Conservation (phyloP, 2,113 vertebrate genomes). For the Chiloscyllium plagiosum region DNA sequence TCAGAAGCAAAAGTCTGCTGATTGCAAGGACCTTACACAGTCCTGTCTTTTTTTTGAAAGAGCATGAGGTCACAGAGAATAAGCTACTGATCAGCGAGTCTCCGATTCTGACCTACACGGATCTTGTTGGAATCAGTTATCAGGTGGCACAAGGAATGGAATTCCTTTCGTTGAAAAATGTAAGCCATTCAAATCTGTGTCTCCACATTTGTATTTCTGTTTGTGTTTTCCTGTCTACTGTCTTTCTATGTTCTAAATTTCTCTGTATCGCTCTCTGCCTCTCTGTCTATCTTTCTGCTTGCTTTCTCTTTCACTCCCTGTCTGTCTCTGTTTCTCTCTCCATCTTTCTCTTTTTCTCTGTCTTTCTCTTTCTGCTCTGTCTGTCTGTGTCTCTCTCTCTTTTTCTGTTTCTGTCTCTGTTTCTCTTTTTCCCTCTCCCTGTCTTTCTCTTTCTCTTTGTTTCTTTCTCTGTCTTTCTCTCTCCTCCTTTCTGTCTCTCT, state of each 20-base stretch:
- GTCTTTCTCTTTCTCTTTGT: too few relatives aligned
- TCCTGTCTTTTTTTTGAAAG: background rate
- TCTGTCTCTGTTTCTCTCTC: too few relatives aligned
- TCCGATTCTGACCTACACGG: constrained; percentile 74
- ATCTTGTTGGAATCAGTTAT: constrained; percentile 91
- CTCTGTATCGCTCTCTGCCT: background rate
- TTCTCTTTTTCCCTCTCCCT: too few relatives aligned
- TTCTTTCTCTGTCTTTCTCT: too few relatives aligned
- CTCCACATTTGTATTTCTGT: background rate
- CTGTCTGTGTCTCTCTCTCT: background rate
- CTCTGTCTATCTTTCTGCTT: background rate
- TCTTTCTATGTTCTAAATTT: background rate
- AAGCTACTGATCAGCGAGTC: constrained; percentile 76
- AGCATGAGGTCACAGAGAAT: constrained; percentile 58
- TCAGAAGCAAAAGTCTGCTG: background rate
- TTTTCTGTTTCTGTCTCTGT: background rate
- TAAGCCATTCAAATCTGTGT: constrained; percentile 47
- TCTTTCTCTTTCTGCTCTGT: background rate
- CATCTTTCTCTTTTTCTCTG: background rate
- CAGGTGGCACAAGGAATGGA: constrained; percentile 98
- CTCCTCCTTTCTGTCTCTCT: background rate
- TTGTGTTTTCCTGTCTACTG: background rate
- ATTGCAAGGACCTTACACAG: background rate
- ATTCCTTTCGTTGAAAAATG: constrained; percentile 94
- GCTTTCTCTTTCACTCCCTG: too few relatives aligned